Evolutionary conservation across 2,888 invertebrate genomes (phyloP).

Genomic region (Caenorhabditis macrosperma): DNA sequence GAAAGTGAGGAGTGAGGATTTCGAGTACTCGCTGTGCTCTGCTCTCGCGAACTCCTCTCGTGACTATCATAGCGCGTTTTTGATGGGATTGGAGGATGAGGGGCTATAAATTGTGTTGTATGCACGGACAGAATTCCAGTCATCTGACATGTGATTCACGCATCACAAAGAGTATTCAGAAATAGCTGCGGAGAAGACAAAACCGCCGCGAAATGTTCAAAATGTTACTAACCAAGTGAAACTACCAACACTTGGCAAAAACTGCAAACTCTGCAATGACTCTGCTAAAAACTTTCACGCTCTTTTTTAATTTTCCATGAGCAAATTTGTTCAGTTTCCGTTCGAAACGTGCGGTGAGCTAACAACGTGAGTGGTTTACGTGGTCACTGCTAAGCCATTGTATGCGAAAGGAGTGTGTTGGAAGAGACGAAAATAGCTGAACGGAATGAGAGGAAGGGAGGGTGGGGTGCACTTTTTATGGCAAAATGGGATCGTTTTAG

Average conservation of each 20-base stretch:
- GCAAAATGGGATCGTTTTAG: neutral
- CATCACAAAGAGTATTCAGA: too few relatives aligned
- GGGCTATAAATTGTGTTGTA: neutral
- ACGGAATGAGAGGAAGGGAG: conserved; percentile 1
- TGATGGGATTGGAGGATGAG: neutral
- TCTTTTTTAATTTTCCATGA: neutral
- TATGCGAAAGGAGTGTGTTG: conserved; percentile 14
- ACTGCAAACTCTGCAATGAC: too few relatives aligned
- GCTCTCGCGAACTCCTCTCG: neutral
- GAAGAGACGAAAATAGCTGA: conserved; percentile 6
- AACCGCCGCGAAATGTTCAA: too few relatives aligned
- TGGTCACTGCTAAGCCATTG: conserved; percentile 32
- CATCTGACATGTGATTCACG: too few relatives aligned
- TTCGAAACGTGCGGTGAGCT: conserved; percentile 21
- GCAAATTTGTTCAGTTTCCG: conserved; percentile 29
- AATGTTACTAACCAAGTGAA: too few relatives aligned
- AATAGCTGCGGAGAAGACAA: too few relatives aligned
- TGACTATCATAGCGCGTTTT: neutral
- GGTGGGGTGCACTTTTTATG: conserved; percentile 13
- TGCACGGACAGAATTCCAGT: too few relatives aligned
- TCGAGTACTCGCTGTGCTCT: neutral
- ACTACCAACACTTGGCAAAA: too few relatives aligned
- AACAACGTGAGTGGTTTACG: conserved; percentile 22
- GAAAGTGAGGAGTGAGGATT: neutral
- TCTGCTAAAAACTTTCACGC: neutral